Conservation (phyloP, 2,113 vertebrate species). For the Cromileptes altivelis region DNA sequence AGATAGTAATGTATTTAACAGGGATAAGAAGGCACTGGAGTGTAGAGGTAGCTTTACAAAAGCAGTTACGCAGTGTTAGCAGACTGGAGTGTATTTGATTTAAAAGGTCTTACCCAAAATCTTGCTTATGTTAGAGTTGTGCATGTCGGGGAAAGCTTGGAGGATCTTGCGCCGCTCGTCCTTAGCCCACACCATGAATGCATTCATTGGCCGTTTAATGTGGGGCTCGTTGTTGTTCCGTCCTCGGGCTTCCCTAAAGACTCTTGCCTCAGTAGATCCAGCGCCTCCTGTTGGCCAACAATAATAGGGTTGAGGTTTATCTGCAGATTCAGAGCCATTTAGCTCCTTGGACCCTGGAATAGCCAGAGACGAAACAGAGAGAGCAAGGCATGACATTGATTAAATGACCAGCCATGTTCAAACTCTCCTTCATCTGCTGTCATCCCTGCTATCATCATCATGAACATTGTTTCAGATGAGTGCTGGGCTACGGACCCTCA, state of each 20-base stretch:
- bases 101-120: slow-evolving; percentile 91
- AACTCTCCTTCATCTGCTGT: slow-evolving; percentile 50
- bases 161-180: slow-evolving; percentile 99
- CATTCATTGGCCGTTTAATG: slow-evolving; percentile 99
- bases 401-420: slow-evolving; percentile 66
- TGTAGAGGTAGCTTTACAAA: not conserved
- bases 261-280: slow-evolving; percentile 95
- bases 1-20: not conserved
- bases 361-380: slow-evolving; percentile 88
- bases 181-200: slow-evolving; percentile 99
- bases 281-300: slow-evolving; percentile 99
- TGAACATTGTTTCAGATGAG: slow-evolving; percentile 57
- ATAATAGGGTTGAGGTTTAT: slow-evolving; percentile 96
- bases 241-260: slow-evolving; percentile 96
- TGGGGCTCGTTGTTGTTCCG: slow-evolving; percentile 97
- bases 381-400: slow-evolving; percentile 86
- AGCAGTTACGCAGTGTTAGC: not conserved
- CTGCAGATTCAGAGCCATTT: slow-evolving; percentile 89
- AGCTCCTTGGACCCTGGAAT: slow-evolving; percentile 91
- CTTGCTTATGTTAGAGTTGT: slow-evolving; percentile 99
- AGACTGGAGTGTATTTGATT: not conserved
- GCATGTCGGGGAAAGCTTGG: slow-evolving; percentile 99
- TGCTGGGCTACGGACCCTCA: slow-evolving; percentile 32
- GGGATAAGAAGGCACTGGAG: not conserved
- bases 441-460: slow-evolving; percentile 26